These are phyloP conservation scores for Smittia sp. DNA, from an alignment of 2,888 invertebrate genomes.

Conservation along the genomic window DNA sequence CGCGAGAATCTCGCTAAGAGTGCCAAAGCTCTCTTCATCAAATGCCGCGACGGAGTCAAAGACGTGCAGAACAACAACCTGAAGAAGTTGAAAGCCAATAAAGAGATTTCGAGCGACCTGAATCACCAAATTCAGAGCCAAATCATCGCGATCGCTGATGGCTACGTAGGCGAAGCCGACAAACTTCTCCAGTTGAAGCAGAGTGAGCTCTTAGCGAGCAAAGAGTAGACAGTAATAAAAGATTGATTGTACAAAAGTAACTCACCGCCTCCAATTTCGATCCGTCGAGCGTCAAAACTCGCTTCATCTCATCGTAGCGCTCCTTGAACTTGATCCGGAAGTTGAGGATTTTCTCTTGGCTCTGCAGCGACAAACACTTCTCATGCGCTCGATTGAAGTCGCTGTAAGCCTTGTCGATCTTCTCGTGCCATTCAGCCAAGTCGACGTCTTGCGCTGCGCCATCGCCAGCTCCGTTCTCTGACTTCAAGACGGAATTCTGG, in stretches of 20 bases:
- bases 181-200: slow-evolving; percentile 66
- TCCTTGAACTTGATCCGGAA: slow-evolving; percentile 44
- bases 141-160: slow-evolving; percentile 66
- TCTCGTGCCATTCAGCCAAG: slow-evolving; percentile 49
- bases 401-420: slow-evolving; percentile 49
- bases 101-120: slow-evolving; percentile 69
- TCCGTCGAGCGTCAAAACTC: slow-evolving; percentile 17
- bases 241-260: slow-evolving; percentile 20
- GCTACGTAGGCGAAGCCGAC: slow-evolving; percentile 64
- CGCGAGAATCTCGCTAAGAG: slow-evolving; percentile 83
- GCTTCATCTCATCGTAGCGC: slow-evolving; percentile 21
- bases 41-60: slow-evolving; percentile 72
- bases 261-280: slow-evolving; percentile 23
- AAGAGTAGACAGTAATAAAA: slow-evolving; percentile 40
- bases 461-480: slow-evolving; percentile 3
- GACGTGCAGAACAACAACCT: slow-evolving; percentile 71
- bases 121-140: slow-evolving; percentile 66
- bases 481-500: not conserved
- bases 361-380: slow-evolving; percentile 48
- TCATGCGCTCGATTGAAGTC: slow-evolving; percentile 48
- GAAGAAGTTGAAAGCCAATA: slow-evolving; percentile 68
- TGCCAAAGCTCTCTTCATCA: slow-evolving; percentile 77
- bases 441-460: slow-evolving; percentile 43
- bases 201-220: slow-evolving; percentile 69
- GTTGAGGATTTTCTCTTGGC: slow-evolving; percentile 49